Evolutionary conservation across 2,113 vertebrate genomes (phyloP).

Genomic region (Thinocorus orbignyianus): DNA sequence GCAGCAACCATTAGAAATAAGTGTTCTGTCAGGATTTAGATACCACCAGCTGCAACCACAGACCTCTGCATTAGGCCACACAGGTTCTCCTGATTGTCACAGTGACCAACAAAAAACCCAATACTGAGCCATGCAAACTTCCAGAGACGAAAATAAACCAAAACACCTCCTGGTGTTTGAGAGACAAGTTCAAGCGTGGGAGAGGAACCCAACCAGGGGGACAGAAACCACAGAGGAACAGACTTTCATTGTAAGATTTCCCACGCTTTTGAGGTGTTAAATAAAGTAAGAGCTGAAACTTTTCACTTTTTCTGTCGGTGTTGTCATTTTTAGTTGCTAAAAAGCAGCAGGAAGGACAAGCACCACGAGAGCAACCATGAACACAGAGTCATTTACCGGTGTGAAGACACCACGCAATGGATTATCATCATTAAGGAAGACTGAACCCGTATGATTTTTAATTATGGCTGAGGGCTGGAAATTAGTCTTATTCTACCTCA

Average conservation of each 20-base stretch:
- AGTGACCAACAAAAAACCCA: not conserved
- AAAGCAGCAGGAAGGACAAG: not conserved
- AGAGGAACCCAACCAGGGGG: not conserved
- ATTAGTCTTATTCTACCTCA: not conserved
- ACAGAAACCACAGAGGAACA: not conserved
- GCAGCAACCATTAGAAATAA: not conserved
- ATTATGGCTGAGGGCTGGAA: not conserved
- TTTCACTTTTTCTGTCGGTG: not conserved
- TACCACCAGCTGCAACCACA: not conserved
- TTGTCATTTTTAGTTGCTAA: not conserved
- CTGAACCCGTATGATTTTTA: not conserved
- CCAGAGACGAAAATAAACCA: not conserved
- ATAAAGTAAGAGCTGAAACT: not conserved
- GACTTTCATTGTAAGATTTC: not conserved
- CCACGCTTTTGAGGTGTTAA: not conserved
- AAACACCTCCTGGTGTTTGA: not conserved
- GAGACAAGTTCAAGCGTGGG: fast-evolving
- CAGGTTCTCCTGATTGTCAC: not conserved
- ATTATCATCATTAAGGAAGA: not conserved
- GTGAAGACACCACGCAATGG: fast-evolving
- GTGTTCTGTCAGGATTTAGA: not conserved
- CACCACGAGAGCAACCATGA: not conserved
- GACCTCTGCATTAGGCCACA: no score
- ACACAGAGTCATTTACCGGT: not conserved
- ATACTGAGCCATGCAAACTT: not conserved